phyloP scores from a whole-genome alignment of 2,797 vertebrate genomes.

The Pangasius djambal region DNA sequence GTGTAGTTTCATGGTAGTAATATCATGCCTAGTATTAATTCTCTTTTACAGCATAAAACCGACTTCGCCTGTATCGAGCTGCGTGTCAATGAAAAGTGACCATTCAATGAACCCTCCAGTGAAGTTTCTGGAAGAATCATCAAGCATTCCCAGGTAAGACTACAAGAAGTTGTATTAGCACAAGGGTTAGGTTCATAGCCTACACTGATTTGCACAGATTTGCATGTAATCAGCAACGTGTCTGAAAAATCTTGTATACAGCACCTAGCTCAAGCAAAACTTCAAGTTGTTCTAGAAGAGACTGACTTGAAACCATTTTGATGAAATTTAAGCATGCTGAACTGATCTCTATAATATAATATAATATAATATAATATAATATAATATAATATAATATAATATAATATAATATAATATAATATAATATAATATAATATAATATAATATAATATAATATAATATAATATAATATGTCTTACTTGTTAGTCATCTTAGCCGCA shows the following conservation, averaged over 20 bases:
- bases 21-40: background rate
- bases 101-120: slow-evolving; percentile 19
- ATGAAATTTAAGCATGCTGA: background rate
- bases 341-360: background rate
- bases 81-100: slow-evolving; percentile 18
- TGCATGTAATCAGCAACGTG: background rate
- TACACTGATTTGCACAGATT: background rate
- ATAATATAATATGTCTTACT: background rate
- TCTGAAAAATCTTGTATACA: background rate
- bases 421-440: too few species aligned
- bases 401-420: background rate
- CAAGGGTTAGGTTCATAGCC: background rate
- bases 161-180: background rate
- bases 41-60: background rate
- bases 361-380: too few species aligned
- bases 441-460: background rate
- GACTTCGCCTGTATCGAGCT: background rate
- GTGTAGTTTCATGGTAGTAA: background rate
- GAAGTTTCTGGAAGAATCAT: background rate
- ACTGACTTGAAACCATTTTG: background rate
- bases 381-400: background rate
- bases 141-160: background rate
- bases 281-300: background rate
- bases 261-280: background rate
- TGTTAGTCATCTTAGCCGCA: background rate